Percentiles rank a stretch among this genome's conserved stretches.
phyloP scores from a whole-genome alignment of 2,888 invertebrate genomes.

The Autographa pulchrina region DNA sequence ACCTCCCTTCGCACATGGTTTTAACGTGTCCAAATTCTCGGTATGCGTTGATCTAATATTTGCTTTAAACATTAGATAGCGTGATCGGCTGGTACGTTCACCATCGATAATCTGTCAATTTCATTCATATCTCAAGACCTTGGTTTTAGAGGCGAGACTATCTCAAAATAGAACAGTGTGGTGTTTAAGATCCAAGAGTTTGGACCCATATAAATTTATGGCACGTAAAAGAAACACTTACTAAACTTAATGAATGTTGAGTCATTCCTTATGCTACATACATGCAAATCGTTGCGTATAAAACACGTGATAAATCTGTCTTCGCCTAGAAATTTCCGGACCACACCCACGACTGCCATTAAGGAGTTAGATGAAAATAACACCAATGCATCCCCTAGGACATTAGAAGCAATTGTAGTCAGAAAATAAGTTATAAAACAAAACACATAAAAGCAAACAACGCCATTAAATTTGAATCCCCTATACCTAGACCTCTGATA shows the following conservation, averaged over 20 bases:
- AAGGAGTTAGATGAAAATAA: slow-evolving; percentile 39
- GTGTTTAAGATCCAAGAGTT: slow-evolving; percentile 22
- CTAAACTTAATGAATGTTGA: slow-evolving; percentile 12
- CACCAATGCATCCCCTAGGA: slow-evolving; percentile 52
- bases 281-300: neutral
- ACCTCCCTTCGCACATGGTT: slow-evolving; percentile 55
- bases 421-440: slow-evolving; percentile 64
- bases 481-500: slow-evolving; percentile 62
- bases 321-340: slow-evolving; percentile 38
- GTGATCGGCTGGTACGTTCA: slow-evolving; percentile 67
- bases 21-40: slow-evolving; percentile 62
- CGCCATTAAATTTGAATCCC: slow-evolving; percentile 68
- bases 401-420: slow-evolving; percentile 57
- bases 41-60: slow-evolving; percentile 79
- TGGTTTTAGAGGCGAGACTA: slow-evolving; percentile 31
- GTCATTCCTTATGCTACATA: neutral
- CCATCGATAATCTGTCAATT: slow-evolving; percentile 61
- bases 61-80: slow-evolving; percentile 71
- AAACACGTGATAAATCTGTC: slow-evolving; percentile 42
- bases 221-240: slow-evolving; percentile 13
- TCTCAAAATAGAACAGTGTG: slow-evolving; percentile 26
- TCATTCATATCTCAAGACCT: slow-evolving; percentile 44
- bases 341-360: slow-evolving; percentile 38
- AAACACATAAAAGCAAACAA: slow-evolving; percentile 69
- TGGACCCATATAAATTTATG: slow-evolving; percentile 7